These are phyloP conservation scores for Netelia fuscicornis DNA, from an alignment of 2,888 invertebrate genomes.

Conservation along the genomic window DNA sequence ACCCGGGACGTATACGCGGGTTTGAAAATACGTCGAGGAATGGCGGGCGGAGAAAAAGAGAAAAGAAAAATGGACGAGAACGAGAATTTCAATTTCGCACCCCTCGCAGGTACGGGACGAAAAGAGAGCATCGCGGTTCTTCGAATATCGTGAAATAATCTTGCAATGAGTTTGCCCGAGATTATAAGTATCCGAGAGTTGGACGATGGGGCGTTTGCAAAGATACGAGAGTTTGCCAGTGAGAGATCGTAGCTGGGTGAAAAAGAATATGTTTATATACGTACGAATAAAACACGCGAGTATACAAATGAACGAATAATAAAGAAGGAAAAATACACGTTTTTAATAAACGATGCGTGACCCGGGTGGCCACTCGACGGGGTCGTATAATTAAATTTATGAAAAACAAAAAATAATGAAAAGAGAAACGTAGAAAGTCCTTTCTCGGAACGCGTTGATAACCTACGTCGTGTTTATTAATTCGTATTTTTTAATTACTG, in stretches of 20 bases:
- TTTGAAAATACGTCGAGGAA: not conserved
- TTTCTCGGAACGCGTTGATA: conserved; percentile 38
- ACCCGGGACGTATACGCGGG: not conserved
- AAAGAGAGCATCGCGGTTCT: conserved; percentile 16
- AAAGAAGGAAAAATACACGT: not conserved
- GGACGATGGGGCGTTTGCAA: conserved; percentile 25
- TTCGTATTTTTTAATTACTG: conserved; percentile 69
- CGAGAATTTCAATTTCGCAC: not conserved
- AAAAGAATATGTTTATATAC: too few species aligned
- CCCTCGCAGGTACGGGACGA: not conserved
- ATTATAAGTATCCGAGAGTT: conserved; percentile 17
- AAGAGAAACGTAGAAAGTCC: too few species aligned
- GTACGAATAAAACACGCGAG: too few species aligned
- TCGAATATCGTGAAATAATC: conserved; percentile 64
- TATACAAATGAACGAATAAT: not conserved
- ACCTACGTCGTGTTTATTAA: conserved; percentile 62
- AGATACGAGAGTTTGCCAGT: not conserved
- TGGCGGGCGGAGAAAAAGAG: not conserved
- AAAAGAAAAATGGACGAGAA: not conserved
- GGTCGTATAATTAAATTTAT: not conserved
- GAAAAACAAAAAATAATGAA: not conserved
- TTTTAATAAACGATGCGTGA: not conserved
- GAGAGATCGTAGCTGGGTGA: too few species aligned
- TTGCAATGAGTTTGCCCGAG: conserved; percentile 62
- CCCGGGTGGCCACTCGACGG: not conserved